Conservation (phyloP, 1,140 invertebrate species). For the Hesperophylax magnus region DNA sequence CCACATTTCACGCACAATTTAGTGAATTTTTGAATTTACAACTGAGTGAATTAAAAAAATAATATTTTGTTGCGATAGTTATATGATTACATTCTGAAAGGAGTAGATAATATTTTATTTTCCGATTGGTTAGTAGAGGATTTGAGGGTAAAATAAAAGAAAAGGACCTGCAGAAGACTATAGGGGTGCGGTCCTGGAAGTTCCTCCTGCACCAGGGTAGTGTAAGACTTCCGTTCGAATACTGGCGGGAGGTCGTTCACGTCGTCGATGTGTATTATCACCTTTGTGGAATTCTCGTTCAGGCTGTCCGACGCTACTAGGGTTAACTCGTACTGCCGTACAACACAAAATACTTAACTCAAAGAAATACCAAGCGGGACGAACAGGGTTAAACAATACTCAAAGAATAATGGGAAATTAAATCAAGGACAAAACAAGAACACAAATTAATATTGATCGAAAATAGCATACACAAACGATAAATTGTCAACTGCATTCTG, state of each 20-base stretch:
- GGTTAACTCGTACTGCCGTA: conserved; percentile 84
- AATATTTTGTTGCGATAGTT: too few relatives aligned
- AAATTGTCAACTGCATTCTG: not conserved
- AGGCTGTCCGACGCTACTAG: conserved; percentile 89
- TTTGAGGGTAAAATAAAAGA: conserved; percentile 33
- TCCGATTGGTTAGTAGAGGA: conserved; percentile 2
- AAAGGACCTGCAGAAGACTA: conserved; percentile 68
- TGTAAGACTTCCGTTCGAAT: conserved; percentile 81
- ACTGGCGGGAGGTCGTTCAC: conserved; percentile 87
- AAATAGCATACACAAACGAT: conserved; percentile 1
- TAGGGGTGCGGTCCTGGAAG: conserved; percentile 66
- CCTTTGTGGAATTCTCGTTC: conserved; percentile 85
- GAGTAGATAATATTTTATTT: too few relatives aligned
- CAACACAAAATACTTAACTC: conserved; percentile 57
- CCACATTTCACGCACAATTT: too few relatives aligned
- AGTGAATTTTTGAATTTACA: too few relatives aligned
- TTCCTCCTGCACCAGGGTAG: conserved; percentile 69
- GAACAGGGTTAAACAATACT: conserved; percentile 34
- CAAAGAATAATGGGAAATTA: conserved; percentile 42
- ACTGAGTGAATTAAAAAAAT: too few relatives aligned
- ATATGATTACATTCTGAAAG: not conserved
- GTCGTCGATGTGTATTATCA: conserved; percentile 83
- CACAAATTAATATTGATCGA: conserved; percentile 45
- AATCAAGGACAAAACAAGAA: conserved; percentile 22
- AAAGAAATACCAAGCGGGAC: conserved; percentile 22